Base-by-base conservation (phyloP, 2,888 invertebrate genomes). In the Muschampia plurimacula region DNA sequence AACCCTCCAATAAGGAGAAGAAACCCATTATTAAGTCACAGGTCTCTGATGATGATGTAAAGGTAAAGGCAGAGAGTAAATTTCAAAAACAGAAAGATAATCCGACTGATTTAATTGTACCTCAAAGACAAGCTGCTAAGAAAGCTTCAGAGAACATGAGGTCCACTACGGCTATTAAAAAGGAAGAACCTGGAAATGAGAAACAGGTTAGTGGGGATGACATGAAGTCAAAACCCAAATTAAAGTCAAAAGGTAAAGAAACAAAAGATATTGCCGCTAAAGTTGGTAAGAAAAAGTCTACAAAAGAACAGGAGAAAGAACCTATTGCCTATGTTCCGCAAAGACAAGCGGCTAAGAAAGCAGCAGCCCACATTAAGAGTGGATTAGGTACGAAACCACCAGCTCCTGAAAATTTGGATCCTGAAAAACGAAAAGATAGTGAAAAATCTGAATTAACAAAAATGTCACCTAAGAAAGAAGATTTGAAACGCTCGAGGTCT, bases 81-180 rank as follows among this genome's bases (percentile, higher is more conserved):
- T 83, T 86, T 36, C 84, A 89, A 0, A 95, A 94, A 78, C 89
- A 90, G 80, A 95, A 95, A 79, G 95, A 95, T 73, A 92, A 95
- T 80, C 96, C 97, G n/a, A 96, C 97, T 1, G 97, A 98, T 89
- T 94, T 98, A 68, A 98, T 98, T 77, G 98, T 98, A 59, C 98
- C 98, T 2, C 98, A 98, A 85, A 94, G 98, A 69, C 97, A 98
- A 89, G 98, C 98, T 41, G 98, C 98, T 39, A 98, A 98, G 86
- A 98, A 98, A 85, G 98, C 98, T 0, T 97, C 97, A 1, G 98
- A 98, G 88, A 98, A 97, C 83, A 96, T 98, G 96, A 96, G 96
- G 74, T 96, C 96, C 28, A 96, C 96, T 64, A 96, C 95, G 78
- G 91, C 89, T 6, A 88, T 89, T 12, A 93, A 92, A 75, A 89